phyloP scores from a whole-genome alignment of 2,113 vertebrate genomes.

The Aphelocoma coerulescens region DNA sequence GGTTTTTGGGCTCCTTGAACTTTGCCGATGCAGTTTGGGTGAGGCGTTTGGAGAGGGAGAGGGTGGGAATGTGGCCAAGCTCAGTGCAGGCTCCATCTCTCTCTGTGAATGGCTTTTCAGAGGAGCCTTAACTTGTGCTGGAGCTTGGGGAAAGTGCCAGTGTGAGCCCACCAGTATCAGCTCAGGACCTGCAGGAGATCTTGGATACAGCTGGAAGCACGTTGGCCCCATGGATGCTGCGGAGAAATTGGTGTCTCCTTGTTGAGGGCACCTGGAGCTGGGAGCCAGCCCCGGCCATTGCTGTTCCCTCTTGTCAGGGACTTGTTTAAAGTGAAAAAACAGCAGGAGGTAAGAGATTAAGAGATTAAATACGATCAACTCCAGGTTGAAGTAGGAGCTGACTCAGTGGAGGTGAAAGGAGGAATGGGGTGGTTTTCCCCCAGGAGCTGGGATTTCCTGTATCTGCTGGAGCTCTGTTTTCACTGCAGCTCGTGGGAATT shows the following conservation, averaged over 20 bases:
- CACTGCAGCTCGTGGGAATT: neutral
- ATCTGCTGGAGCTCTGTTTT: neutral
- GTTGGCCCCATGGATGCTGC: rapidly evolving
- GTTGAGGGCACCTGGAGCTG: neutral
- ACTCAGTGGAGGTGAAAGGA: neutral
- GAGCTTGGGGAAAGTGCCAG: neutral
- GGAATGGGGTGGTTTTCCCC: neutral
- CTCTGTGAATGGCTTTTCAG: neutral
- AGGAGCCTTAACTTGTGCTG: neutral
- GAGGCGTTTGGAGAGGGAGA: neutral
- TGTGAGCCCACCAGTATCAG: neutral
- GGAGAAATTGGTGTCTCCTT: rapidly evolving
- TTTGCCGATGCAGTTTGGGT: neutral
- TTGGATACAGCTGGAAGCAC: neutral
- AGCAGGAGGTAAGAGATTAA: slow-evolving; percentile 21
- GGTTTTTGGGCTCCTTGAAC: neutral
- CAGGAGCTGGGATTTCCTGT: neutral
- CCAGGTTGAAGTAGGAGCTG: neutral
- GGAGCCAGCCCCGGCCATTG: neutral
- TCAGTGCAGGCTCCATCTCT: neutral
- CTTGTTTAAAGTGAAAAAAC: slow-evolving; percentile 7
- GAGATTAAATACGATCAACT: neutral
- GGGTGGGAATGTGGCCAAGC: neutral
- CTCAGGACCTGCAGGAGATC: neutral
- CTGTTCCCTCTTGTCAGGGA: neutral